Conservation (phyloP, 2,888 invertebrate genomes). For the Oasisia sp. region DNA sequence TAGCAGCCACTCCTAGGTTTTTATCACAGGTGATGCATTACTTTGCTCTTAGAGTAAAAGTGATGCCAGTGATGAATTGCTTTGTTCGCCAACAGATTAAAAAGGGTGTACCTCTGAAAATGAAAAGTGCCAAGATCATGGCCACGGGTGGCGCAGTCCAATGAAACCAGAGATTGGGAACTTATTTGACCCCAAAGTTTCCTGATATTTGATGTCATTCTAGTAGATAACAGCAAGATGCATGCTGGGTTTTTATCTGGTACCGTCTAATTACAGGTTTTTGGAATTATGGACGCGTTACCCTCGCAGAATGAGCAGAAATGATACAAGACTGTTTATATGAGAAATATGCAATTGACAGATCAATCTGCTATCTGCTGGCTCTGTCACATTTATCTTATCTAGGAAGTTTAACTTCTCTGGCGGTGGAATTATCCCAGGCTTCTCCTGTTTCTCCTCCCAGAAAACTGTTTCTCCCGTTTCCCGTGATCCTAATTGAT, state of each 20-base stretch:
- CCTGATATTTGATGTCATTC: not conserved
- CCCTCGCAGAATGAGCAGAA: not conserved
- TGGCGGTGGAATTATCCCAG: not conserved
- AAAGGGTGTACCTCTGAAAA: not conserved
- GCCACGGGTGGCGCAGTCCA: not conserved
- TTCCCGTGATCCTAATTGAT: not conserved
- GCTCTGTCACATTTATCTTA: not conserved
- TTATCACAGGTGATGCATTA: slow-evolving; percentile 3
- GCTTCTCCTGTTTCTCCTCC: not conserved
- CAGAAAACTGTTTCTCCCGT: slow-evolving; percentile 7
- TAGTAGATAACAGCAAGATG: not conserved
- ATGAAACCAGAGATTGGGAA: not conserved
- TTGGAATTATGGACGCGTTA: not conserved
- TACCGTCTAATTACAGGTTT: not conserved
- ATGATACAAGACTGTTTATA: slow-evolving; percentile 3
- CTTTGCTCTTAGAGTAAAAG: not conserved
- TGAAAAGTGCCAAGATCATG: not conserved
- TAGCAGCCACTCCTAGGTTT: not conserved
- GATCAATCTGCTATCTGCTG: not conserved
- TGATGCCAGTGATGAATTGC: not conserved
- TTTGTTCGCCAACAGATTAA: not conserved
- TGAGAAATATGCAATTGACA: not conserved
- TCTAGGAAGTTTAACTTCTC: slow-evolving; percentile 12
- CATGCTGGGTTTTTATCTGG: not conserved
- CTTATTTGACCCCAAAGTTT: not conserved